A percentile compares a stretch with the other conserved stretches of the same genome.
phyloP scores from a whole-genome alignment of 2,113 vertebrate genomes.

The Turnix velox region DNA sequence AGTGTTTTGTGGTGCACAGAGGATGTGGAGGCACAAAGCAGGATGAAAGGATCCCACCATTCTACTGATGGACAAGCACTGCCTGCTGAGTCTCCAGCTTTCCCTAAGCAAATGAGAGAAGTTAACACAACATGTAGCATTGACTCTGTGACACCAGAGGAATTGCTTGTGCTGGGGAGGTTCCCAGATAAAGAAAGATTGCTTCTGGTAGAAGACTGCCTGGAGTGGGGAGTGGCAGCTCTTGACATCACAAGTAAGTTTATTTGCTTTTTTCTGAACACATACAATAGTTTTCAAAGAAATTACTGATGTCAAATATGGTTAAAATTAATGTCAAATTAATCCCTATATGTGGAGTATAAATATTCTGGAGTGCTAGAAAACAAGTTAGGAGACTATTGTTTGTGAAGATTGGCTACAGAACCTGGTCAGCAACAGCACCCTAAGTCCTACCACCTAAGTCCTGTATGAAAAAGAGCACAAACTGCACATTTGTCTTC shows the following conservation, averaged over 20 bases:
- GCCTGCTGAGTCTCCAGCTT: neutral
- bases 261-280: neutral
- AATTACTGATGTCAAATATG: neutral
- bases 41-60: neutral
- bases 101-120: neutral
- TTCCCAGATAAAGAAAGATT: neutral
- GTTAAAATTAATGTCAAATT: neutral
- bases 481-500: neutral
- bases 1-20: neutral
- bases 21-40: neutral
- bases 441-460: neutral
- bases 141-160: neutral
- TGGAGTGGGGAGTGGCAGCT: neutral
- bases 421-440: neutral
- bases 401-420: neutral
- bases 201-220: neutral
- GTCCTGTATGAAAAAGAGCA: neutral
- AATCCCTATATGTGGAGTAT: neutral
- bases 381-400: neutral
- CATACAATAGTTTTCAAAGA: neutral
- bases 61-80: rapidly evolving
- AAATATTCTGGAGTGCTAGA: neutral
- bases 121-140: neutral
- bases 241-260: neutral
- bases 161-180: neutral